Base-by-base conservation (phyloP, 2,797 vertebrate genomes). In the Sebastes hubbsi region DNA sequence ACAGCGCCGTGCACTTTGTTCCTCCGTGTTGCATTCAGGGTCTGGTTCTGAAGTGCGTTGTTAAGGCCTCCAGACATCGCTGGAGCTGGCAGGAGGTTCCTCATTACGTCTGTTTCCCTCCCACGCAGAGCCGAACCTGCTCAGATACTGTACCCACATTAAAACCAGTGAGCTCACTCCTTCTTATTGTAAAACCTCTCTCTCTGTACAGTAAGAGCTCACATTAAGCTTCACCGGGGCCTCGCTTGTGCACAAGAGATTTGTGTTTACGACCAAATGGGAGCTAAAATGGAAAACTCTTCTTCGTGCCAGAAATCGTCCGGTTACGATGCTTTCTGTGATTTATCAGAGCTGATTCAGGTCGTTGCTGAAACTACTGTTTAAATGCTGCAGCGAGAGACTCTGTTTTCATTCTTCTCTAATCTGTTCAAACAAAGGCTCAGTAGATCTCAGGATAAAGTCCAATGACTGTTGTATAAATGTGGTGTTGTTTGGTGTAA, bases 221-320 rank as follows among this genome's bases (percentile, higher is more conserved):
- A n/a, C 4, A 49, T 52, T 61, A 25, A 66, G 55, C 55, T 64
- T 62, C 67, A 20, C 2, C 3, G 3, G 59, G 67, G 55, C 72
- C 34, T 61, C 24, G 2, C 68, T 77, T 55, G 49, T 32, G 32
- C 18, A 22, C 58, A 5, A 18, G 18, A 49, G 61, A 38, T 77
- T 42, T 83, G 32, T n/a, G 2, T 77, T 87, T 63, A 81, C 1
- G 54, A 82, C 56, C 73, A 16, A 29, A 24, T 68, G 56, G 16
- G 38, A 68, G 75, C 62, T 75, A 58, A 88, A 72, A 82, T 82
- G 78, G 89, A 85, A 90, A 87, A 80, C 4, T 18, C 4, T 5
- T 8, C 24, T 18, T 42, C 3, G 1, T 65, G 84, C 87, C 85
- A 85, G 69, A 12, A 65, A 65, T 59, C 60, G 72, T 64, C 54